Conservation (phyloP, 2,888 invertebrate genomes). For the Coenonympha glycerion region DNA sequence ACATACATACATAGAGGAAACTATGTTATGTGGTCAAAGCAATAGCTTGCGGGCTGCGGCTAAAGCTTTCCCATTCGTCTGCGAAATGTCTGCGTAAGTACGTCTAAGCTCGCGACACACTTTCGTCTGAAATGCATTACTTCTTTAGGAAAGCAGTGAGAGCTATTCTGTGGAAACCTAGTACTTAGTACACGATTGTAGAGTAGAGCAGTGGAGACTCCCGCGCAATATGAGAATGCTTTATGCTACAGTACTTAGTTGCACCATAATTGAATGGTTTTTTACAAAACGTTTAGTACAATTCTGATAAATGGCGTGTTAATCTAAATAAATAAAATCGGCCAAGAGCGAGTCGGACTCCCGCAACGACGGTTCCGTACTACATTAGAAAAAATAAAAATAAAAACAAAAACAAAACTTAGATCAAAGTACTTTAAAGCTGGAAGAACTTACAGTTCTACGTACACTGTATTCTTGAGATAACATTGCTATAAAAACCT, state of each 20-base stretch:
- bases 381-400: too few relatives aligned
- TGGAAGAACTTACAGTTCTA: too few relatives aligned
- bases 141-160: conserved; percentile 34
- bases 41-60: conserved; percentile 29
- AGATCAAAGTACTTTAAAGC: too few relatives aligned
- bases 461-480: too few relatives aligned
- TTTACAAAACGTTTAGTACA: too few relatives aligned
- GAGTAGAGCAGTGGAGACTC: conserved; percentile 19
- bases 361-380: too few relatives aligned
- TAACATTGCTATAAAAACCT: too few relatives aligned
- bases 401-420: too few relatives aligned
- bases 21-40: conserved; percentile 5
- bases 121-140: conserved; percentile 33
- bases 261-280: not conserved
- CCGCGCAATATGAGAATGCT: not conserved
- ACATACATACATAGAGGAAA: not conserved
- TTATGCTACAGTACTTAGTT: not conserved
- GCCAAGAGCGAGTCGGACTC: too few relatives aligned
- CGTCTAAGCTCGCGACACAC: conserved; percentile 34
- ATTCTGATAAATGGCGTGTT: not conserved
- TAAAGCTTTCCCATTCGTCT: conserved; percentile 33
- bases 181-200: conserved; percentile 11
- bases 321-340: too few relatives aligned
- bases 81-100: conserved; percentile 29
- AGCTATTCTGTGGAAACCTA: conserved; percentile 31